Evolutionary conservation across 2,888 invertebrate genomes (phyloP), one percentile per base, ranked within the genome.

Genomic region (Ditylenchus weischeri): DNA sequence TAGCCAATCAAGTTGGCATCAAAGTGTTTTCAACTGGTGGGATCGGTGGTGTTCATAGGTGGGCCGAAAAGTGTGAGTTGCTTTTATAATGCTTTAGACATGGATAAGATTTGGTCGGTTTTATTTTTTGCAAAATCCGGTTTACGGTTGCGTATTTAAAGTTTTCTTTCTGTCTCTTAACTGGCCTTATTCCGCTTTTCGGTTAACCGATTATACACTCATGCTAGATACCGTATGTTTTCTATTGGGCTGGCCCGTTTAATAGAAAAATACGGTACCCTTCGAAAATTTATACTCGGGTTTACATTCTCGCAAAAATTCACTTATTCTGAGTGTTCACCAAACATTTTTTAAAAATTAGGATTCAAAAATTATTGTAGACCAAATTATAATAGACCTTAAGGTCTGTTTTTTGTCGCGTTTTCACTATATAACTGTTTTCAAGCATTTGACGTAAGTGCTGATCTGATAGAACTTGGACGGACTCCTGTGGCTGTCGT

Each of bases 41-140:
- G 23, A 88, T 90, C 84, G 94, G 94, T 43, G 98, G 98, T 18
- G 96, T 98, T 18, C 98, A 98, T 84, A 88, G 93, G 8, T 89
- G 89, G 59, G 93, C 90, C 0, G 90, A 92, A 83, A 84, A 84
- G n/a, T 90, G 90, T 54, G 73, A 77, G 84, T 67, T 21, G 54
- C 15, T 21, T n/a, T 54, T 23, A 19, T 43, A 54, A 57, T 18
- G 29, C 5, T 29, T 29, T 29, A 29, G 5, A 29, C 29, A 4
- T 4, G 29, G 5, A 29, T 4, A 4, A 4, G 29, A 29, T 29
- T 29, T 4, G 29, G 29, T 29, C 29, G 29, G 5, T 29, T 29
- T 29, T 29, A 2, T 29, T 29, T 5, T 2, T 29, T 29, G 5
- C 29, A 29, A 5, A 29, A 29, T 5, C 29, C 29, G 29, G n/a